phyloP scores from a whole-genome alignment of 2,113 vertebrate species.

The Urocitellus parryii region DNA sequence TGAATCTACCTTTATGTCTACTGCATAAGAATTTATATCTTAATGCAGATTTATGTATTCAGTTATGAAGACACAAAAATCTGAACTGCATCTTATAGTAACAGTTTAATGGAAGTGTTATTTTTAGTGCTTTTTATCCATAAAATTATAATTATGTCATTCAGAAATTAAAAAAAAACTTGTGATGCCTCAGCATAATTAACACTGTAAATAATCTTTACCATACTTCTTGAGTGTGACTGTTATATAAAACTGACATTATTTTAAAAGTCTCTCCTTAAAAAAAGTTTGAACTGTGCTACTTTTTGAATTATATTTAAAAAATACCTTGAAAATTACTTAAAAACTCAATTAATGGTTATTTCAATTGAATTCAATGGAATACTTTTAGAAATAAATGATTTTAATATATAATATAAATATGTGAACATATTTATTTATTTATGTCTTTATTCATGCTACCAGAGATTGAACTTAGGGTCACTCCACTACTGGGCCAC shows the following conservation, averaged over 20 bases:
- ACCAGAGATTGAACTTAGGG: no score
- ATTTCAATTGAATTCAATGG: constrained; percentile 49
- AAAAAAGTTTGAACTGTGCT: neutral
- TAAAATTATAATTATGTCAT: neutral
- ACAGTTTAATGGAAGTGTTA: neutral
- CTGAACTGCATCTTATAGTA: neutral
- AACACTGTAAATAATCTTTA: neutral
- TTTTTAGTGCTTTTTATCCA: neutral
- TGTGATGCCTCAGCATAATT: neutral
- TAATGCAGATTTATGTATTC: neutral
- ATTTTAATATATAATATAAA: neutral
- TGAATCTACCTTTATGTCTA: neutral
- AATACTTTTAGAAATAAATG: neutral
- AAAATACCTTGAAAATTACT: constrained; percentile 6
- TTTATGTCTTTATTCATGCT: no score
- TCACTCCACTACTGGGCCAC: no score
- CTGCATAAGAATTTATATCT: neutral
- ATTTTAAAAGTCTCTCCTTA: neutral
- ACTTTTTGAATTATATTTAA: neutral
- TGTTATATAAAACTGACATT: neutral
- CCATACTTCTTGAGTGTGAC: neutral
- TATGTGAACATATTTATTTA: neutral
- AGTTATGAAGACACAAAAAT: neutral
- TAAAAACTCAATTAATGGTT: neutral
- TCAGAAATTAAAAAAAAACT: neutral